Evolutionary conservation across 2,888 invertebrate genomes (phyloP), one percentile per base, ranked within the genome.

Genomic region (Xanthia icteritia): DNA sequence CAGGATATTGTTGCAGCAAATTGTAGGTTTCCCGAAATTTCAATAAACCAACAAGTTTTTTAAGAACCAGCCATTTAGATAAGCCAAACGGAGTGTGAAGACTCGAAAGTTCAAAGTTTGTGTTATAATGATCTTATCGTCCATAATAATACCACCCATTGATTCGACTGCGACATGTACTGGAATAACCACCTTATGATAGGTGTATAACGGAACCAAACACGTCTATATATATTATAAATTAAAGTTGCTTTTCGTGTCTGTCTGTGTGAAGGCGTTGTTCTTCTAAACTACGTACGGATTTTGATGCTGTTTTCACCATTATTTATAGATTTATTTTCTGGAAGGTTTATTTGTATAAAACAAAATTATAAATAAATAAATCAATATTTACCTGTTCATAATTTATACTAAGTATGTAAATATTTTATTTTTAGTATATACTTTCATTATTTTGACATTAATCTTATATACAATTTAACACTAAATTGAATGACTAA

Each of bases 71-170:
- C n/a, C 8, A n/a, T 79, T 83, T 51, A 65, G 51, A 70, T 69
- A 78, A 73, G 48, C 17, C 54, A 72, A 86, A 86, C 79, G 48
- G 83, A 75, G 86, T 84, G 86, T 83, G 83, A 86, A 84, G 61
- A 70, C 15, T 75, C 63, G 45, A 86, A 86, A 83, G 73, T 79
- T 86, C 76, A 80, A 74, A 83, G 81, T 67, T 86, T 77, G 74
- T 66, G 76, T 69, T 76, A 68, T 76, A 73, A 77, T 66, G 71
- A 81, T 76, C 27, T 77, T 77, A 81, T 76, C 73, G 42, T 27
- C 11, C 27, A 86, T 84, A 86, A 80, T 79, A 77, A 87, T 79
- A 84, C 77, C 81, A 85, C 82, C 78, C 78, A 86, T 73, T 77
- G 86, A 76, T 73, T 74, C 54, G 73, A 39, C 39, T 66, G 77